A percentile compares a stretch with the other conserved stretches of the same genome.
phyloP scores from a whole-genome alignment of 2,888 invertebrate genomes.

The Zygaena filipendulae region DNA sequence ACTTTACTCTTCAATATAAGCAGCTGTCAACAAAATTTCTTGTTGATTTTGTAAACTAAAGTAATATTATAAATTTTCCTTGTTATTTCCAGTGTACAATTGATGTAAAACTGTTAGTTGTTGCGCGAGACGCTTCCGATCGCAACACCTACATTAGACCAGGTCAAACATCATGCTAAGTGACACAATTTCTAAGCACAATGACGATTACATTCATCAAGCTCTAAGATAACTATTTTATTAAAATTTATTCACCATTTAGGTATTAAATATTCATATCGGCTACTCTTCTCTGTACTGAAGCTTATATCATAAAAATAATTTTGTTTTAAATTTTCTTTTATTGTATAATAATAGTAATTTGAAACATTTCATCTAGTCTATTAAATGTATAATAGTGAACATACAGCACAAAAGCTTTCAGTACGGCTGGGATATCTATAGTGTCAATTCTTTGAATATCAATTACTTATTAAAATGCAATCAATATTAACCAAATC shows the following conservation, averaged over 20 bases:
- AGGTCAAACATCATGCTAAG: constrained; percentile 54
- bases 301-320: constrained; percentile 53
- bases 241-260: constrained; percentile 46
- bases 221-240: constrained; percentile 60
- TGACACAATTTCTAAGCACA: constrained; percentile 62
- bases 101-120: too few species aligned
- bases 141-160: constrained; percentile 24
- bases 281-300: constrained; percentile 58
- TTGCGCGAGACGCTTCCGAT: too few species aligned
- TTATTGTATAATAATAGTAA: constrained; percentile 15
- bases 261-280: constrained; percentile 46
- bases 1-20: too few species aligned
- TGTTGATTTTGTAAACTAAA: too few species aligned
- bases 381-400: too few species aligned
- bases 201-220: constrained; percentile 65
- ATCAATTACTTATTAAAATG: constrained; percentile 44
- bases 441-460: background rate
- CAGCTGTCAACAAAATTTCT: too few species aligned
- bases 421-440: background rate
- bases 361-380: too few species aligned
- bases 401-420: constrained; percentile 15
- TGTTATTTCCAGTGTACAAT: too few species aligned
- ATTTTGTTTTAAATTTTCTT: constrained; percentile 22
- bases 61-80: too few species aligned
- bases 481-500: constrained; percentile 58